phyloP scores from a whole-genome alignment of 2,888 invertebrate genomes.

The Andrena dorsata region DNA sequence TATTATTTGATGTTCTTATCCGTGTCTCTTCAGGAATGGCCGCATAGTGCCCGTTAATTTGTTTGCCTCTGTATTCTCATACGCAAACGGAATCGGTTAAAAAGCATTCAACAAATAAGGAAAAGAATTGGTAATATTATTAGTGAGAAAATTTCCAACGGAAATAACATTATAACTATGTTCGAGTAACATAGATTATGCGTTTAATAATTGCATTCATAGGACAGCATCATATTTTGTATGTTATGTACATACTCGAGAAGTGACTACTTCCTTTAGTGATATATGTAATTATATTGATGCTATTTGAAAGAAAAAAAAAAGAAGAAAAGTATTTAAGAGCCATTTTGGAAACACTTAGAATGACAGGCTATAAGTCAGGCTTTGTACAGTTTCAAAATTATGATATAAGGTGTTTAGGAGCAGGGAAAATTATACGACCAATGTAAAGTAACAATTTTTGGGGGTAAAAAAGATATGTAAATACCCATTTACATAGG shows the following conservation, averaged over 20 bases:
- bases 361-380: constrained; percentile 23
- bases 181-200: background rate
- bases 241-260: constrained; percentile 46
- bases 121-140: constrained; percentile 4
- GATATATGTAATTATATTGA: constrained; percentile 41
- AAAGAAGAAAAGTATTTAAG: constrained; percentile 2
- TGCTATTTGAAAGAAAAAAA: constrained; percentile 6
- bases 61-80: constrained; percentile 44
- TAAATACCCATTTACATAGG: constrained; percentile 55
- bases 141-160: background rate
- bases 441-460: constrained; percentile 66
- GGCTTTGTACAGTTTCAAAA: constrained; percentile 48
- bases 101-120: constrained; percentile 13
- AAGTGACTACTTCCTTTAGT: constrained; percentile 40
- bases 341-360: constrained; percentile 24
- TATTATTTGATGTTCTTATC: constrained; percentile 60
- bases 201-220: constrained; percentile 28
- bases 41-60: constrained; percentile 41
- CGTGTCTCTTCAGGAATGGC: constrained; percentile 32
- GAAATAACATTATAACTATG: constrained; percentile 3
- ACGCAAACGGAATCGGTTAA: constrained; percentile 7
- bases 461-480: constrained; percentile 41
- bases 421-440: constrained; percentile 45
- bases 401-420: constrained; percentile 45
- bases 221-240: constrained; percentile 51